phyloP scores from a whole-genome alignment of 64 coral and sea anemone genomes.

The Orbicella faveolata region DNA sequence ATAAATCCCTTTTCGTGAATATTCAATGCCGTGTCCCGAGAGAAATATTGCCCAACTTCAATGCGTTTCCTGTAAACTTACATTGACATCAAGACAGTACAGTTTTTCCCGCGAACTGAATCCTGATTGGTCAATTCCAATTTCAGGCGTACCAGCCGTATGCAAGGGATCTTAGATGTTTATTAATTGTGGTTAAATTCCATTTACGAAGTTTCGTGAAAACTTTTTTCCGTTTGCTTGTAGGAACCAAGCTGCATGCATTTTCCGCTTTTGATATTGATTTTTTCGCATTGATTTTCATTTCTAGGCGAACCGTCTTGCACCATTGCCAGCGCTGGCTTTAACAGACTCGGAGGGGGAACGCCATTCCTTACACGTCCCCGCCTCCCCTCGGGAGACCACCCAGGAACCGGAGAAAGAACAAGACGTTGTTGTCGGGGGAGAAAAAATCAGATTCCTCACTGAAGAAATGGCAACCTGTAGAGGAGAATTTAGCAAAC shows the following conservation, averaged over 20 bases:
- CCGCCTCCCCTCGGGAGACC: background rate
- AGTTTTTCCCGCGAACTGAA: too few species aligned
- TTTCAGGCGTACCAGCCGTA: too few species aligned
- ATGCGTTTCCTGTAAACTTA: too few species aligned
- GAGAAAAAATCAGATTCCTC: conserved; percentile 78
- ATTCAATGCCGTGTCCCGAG: too few species aligned
- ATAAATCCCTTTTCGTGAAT: too few species aligned
- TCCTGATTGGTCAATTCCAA: too few species aligned
- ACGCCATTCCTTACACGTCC: background rate
- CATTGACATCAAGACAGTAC: too few species aligned
- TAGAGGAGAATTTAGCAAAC: conserved; percentile 81
- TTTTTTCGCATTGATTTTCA: background rate
- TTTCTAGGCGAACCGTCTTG: background rate
- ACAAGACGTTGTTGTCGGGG: conserved; percentile 3
- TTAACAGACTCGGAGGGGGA: conserved; percentile 16
- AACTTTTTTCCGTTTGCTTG: too few species aligned
- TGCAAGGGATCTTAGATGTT: too few species aligned
- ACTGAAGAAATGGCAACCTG: conserved; percentile 84
- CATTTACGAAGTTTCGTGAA: too few species aligned
- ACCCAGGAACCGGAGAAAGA: background rate
- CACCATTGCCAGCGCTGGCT: background rate
- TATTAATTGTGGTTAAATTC: too few species aligned
- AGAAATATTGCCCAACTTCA: too few species aligned
- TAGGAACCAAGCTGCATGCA: background rate
- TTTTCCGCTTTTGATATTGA: background rate